These are phyloP conservation scores for Lithophane leautieri DNA, from an alignment of 2,888 invertebrate species.

Conservation along the genomic window DNA sequence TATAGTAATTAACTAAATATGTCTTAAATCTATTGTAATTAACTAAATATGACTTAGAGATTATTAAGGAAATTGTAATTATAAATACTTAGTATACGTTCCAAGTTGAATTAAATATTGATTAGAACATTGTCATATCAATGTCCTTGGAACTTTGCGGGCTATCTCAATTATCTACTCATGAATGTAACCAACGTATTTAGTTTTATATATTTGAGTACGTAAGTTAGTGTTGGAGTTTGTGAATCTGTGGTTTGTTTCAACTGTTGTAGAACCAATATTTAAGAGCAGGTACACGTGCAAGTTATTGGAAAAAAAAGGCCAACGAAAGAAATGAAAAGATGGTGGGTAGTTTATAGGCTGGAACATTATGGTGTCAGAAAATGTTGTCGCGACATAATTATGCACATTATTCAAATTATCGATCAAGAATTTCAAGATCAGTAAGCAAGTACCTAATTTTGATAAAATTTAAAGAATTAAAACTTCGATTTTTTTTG, in stretches of 20 bases:
- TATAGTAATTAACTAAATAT: conserved; percentile 57
- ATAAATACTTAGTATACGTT: conserved; percentile 53
- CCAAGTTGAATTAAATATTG: conserved; percentile 46
- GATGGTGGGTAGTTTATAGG: conserved; percentile 28
- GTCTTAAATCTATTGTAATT: conserved; percentile 62
- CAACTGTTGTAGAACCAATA: conserved; percentile 44
- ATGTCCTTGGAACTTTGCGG: conserved; percentile 56
- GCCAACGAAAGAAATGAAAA: conserved; percentile 55
- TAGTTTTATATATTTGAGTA: conserved; percentile 42
- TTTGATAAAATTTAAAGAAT: conserved; percentile 29
- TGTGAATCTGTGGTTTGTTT: conserved; percentile 17
- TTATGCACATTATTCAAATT: conserved; percentile 54
- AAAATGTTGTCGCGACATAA: conserved; percentile 27
- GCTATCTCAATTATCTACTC: conserved; percentile 58
- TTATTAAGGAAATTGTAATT: conserved; percentile 32
- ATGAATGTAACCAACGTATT: conserved; percentile 30
- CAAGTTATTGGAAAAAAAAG: conserved; percentile 29
- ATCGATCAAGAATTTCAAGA: conserved; percentile 28
- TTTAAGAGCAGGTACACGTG: conserved; percentile 64
- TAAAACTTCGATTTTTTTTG: conserved; percentile 23
- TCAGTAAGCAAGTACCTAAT: not conserved
- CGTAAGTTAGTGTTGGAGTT: conserved; percentile 19
- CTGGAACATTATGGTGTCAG: conserved; percentile 36
- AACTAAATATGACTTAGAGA: conserved; percentile 51
- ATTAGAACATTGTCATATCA: conserved; percentile 44